Percentiles rank a stretch among this genome's conserved stretches.
phyloP scores from a whole-genome alignment of 1,140 invertebrate species.

The Cydia amplana region DNA sequence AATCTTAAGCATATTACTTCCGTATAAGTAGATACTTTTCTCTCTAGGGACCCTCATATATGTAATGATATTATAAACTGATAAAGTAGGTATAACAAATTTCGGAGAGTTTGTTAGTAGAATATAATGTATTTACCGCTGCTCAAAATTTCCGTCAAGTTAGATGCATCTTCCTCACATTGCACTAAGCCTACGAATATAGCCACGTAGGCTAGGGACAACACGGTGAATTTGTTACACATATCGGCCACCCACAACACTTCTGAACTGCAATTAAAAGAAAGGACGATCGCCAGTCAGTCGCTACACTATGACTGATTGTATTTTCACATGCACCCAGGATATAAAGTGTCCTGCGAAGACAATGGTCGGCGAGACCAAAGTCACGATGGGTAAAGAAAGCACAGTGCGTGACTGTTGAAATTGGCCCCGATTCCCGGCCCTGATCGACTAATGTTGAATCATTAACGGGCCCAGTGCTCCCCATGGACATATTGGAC shows the following conservation, averaged over 20 bases:
- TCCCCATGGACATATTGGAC: conserved; percentile 61
- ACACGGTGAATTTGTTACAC: conserved; percentile 66
- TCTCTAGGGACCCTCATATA: too few relatives aligned
- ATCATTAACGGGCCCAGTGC: conserved; percentile 61
- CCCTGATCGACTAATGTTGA: conserved; percentile 67
- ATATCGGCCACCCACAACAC: conserved; percentile 45
- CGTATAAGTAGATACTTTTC: too few relatives aligned
- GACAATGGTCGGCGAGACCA: conserved; percentile 70
- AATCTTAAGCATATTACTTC: too few relatives aligned
- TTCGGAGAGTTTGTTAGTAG: too few relatives aligned
- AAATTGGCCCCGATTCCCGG: conserved; percentile 61
- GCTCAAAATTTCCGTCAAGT: neutral
- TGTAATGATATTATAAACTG: too few relatives aligned
- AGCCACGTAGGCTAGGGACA: conserved; percentile 60
- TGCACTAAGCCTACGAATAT: conserved; percentile 63
- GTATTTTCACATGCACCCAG: conserved; percentile 59
- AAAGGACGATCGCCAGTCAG: conserved; percentile 44
- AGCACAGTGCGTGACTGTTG: conserved; percentile 64
- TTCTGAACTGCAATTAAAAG: conserved; percentile 46
- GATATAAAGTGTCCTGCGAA: conserved; percentile 74
- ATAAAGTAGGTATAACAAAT: too few relatives aligned
- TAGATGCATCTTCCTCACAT: conserved; percentile 47
- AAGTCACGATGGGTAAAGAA: conserved; percentile 67
- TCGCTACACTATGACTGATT: conserved; percentile 65
- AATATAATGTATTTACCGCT: conserved; percentile 2